Evolutionary conservation across 2,888 invertebrate genomes (phyloP), one percentile per base, ranked within the genome.

Genomic region (Sturmia bella): DNA sequence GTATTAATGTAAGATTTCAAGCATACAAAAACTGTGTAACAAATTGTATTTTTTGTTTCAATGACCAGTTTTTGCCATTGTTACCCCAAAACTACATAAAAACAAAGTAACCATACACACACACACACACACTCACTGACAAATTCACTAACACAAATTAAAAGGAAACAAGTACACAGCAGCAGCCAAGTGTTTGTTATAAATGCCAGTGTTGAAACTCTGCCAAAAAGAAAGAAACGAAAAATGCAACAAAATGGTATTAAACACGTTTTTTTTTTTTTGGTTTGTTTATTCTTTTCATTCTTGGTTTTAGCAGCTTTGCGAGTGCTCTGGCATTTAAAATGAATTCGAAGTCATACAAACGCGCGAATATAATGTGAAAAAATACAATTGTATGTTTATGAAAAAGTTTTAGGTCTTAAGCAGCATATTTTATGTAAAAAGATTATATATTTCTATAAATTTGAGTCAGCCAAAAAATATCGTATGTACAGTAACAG

Each of bases 131-230:
- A 17, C 37, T 11, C 15, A 17, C 12, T 41, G n/a, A 64, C 7
- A 56, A 11, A 32, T 37, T 24, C 15, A 43, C 21, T 21, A 5
- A n/a, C 21, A 32, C 27, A 63, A 9, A 19, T n/a, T 45, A 27
- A 4, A 24, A 17, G 12, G 19, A 17, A 27, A 24, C 19, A 61
- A 43, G n/a, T 19, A 5, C 43, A 19, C 24, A 27, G 27, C 24
- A 73, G 54, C 37, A 32, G 45, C 54, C 39, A 66, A 66, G 57
- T 66, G 76, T 69, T 69, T 76, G 76, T 61, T 76, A 24, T 76
- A 61, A 61, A 61, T 61, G 43, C 24, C 48, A 63, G 24, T 69
- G 54, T 76, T 76, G 61, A 76, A 69, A 61, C n/a, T 45, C 11
- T 45, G 75, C 66, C 68, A 76, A 43, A 48, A 45, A 50, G 48